These are phyloP conservation scores for Cyprinodon tularosa DNA, from an alignment of 2,113 vertebrate genomes.

Conservation along the genomic window DNA sequence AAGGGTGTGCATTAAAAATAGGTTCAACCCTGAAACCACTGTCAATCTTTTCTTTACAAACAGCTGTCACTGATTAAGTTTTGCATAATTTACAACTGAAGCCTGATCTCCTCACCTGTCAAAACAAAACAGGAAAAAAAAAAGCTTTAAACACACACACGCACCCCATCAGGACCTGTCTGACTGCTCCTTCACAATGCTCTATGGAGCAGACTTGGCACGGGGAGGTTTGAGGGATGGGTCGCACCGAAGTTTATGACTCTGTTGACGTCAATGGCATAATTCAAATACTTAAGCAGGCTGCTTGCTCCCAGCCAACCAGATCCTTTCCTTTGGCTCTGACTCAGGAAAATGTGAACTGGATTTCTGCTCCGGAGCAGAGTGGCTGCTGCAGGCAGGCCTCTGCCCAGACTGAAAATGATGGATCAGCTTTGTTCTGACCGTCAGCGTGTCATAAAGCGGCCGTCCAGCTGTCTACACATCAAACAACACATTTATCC, in stretches of 20 bases:
- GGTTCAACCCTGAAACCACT: slow-evolving; percentile 44
- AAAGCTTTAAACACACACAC: slow-evolving; percentile 37
- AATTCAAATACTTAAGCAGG: slow-evolving; percentile 98
- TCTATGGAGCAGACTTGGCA: slow-evolving; percentile 88
- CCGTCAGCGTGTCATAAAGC: slow-evolving; percentile 4
- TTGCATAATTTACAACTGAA: slow-evolving; percentile 38
- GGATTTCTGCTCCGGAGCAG: slow-evolving; percentile 79
- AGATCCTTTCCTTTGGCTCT: slow-evolving; percentile 76
- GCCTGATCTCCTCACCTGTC: slow-evolving; percentile 42
- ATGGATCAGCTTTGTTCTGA: slow-evolving; percentile 21
- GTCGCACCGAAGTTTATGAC: slow-evolving; percentile 94
- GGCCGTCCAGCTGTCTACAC: not conserved
- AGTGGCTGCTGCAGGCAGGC: slow-evolving; percentile 42
- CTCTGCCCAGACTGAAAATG: slow-evolving; percentile 16
- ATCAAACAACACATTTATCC: not conserved
- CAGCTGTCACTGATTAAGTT: slow-evolving; percentile 31
- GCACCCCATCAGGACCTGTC: slow-evolving; percentile 71
- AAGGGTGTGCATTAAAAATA: not conserved
- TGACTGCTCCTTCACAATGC: slow-evolving; percentile 80
- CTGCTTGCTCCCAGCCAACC: slow-evolving; percentile 88
- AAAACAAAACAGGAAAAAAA: slow-evolving; percentile 45
- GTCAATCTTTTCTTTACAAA: slow-evolving; percentile 36
- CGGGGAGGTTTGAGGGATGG: slow-evolving; percentile 84
- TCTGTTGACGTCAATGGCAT: slow-evolving; percentile 99
- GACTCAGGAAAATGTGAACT: slow-evolving; percentile 78